Percentiles rank a stretch among this genome's conserved stretches.
Evolutionary conservation across 2,888 invertebrate genomes (phyloP).

Genomic region (Drosophila nigricruria): DNA sequence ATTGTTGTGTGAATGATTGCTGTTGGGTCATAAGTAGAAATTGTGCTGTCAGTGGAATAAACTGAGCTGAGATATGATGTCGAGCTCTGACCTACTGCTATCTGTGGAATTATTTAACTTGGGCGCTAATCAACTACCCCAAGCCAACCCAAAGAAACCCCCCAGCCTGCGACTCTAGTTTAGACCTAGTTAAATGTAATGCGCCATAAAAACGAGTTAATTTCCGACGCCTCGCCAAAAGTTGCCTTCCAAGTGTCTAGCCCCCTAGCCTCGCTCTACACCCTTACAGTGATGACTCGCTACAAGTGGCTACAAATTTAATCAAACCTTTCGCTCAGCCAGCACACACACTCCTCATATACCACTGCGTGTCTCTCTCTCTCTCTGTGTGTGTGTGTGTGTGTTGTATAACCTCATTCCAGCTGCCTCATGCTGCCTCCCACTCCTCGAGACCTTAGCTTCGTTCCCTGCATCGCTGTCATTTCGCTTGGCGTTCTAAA

Average conservation of each 20-base stretch:
- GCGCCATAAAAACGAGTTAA: slow-evolving; percentile 73
- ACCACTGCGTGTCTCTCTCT: neutral
- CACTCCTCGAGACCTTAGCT: neutral
- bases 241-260: slow-evolving; percentile 7
- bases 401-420: slow-evolving; percentile 1
- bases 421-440: neutral
- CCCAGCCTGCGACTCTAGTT: neutral
- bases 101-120: slow-evolving; percentile 44
- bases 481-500: slow-evolving; percentile 67
- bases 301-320: slow-evolving; percentile 72
- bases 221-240: slow-evolving; percentile 56
- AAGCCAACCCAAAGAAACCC: too few species aligned
- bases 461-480: slow-evolving; percentile 12
- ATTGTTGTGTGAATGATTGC: slow-evolving; percentile 70
- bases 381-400: neutral
- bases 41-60: slow-evolving; percentile 64
- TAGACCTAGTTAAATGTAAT: slow-evolving; percentile 50
- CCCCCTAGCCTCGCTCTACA: slow-evolving; percentile 11
- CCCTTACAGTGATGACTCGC: slow-evolving; percentile 10
- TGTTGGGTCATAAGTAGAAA: slow-evolving; percentile 67
- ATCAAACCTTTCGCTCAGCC: slow-evolving; percentile 58
- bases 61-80: slow-evolving; percentile 50
- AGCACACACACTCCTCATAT: slow-evolving; percentile 6
- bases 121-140: slow-evolving; percentile 8
- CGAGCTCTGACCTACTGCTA: slow-evolving; percentile 47